A percentile compares a stretch with the other conserved stretches of the same genome.
Evolutionary conservation across 1,140 invertebrate species (phyloP).

Genomic region (Ladona fulva): DNA sequence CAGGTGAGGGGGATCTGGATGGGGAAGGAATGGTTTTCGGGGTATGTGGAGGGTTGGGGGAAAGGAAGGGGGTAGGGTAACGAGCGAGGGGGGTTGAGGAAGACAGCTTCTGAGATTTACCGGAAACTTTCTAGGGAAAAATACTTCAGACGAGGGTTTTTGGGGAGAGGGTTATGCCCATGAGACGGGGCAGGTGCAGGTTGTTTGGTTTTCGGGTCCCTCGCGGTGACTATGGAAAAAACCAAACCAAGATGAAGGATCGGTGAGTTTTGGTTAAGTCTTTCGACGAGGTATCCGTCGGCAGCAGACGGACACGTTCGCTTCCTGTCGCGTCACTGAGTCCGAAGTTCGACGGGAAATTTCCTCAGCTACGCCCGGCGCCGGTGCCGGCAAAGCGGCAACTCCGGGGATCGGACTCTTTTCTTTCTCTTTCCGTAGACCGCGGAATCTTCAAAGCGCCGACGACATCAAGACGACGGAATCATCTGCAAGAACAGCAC

Average conservation of each 20-base stretch:
- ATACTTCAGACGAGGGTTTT: background rate
- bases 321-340: background rate
- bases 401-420: background rate
- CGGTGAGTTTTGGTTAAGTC: too few species aligned
- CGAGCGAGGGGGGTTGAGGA: background rate
- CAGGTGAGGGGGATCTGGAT: background rate
- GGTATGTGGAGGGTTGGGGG: background rate
- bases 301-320: background rate
- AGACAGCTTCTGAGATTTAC: background rate
- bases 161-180: background rate
- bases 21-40: background rate
- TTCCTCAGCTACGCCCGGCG: background rate
- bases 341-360: background rate
- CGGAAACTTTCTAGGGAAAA: background rate
- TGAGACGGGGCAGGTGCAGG: background rate
- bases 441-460: background rate
- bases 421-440: background rate
- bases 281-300: background rate
- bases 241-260: too few species aligned
- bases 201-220: too few species aligned
- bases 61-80: background rate
- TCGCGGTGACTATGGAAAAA: too few species aligned
- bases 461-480: background rate
- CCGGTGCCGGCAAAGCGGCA: background rate
- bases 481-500: background rate